Percentiles rank a stretch among this genome's conserved stretches.
phyloP scores from a whole-genome alignment of 2,113 vertebrate genomes.

The Caranx ignobilis region DNA sequence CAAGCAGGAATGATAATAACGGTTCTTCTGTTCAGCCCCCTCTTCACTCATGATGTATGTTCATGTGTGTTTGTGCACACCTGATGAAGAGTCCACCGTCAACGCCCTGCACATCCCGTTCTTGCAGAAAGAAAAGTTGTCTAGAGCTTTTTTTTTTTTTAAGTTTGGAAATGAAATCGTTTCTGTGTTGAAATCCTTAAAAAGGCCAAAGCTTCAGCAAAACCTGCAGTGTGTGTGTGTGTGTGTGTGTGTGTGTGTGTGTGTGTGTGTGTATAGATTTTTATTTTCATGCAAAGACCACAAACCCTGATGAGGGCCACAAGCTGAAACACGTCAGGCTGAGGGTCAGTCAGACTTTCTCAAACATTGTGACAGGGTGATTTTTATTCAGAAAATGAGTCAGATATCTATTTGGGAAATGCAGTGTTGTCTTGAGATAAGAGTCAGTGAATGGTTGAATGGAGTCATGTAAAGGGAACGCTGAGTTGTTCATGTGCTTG shows the following conservation, averaged over 20 bases:
- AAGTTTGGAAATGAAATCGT: background rate
- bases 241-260: too few species aligned
- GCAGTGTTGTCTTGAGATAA: background rate
- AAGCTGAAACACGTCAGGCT: too few species aligned
- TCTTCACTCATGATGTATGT: background rate
- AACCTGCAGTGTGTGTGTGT: too few species aligned
- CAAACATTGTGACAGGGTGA: background rate
- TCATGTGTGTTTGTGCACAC: background rate
- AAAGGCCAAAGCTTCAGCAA: too few species aligned
- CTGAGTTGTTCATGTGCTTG: background rate
- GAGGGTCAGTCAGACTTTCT: background rate
- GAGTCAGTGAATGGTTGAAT: background rate
- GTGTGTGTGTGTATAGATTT: too few species aligned
- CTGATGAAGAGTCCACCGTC: background rate
- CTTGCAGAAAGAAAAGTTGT: too few species aligned
- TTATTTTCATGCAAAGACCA: too few species aligned
- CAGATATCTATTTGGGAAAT: background rate
- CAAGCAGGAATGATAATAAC: conserved; percentile 69
- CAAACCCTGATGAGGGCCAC: too few species aligned
- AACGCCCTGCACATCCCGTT: background rate
- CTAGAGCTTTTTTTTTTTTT: too few species aligned
- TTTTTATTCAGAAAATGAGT: background rate
- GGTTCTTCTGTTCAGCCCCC: background rate
- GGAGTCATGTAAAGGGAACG: background rate
- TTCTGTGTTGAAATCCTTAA: too few species aligned